Conservation (phyloP, 1,140 invertebrate genomes). For the Calliphora vicina region DNA sequence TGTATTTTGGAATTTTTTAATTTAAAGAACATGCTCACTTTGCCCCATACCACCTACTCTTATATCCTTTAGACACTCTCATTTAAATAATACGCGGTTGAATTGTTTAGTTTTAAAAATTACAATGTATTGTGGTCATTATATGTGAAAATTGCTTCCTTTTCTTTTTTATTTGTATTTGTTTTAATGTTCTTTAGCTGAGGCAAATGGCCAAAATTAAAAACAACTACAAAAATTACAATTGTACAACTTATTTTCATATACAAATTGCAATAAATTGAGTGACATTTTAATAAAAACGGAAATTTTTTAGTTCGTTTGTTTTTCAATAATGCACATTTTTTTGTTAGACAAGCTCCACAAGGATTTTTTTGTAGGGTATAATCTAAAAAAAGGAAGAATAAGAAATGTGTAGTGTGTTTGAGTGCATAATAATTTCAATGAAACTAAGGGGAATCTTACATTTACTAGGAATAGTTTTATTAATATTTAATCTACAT, state of each 20-base stretch:
- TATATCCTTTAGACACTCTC: neutral
- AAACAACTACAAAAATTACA: neutral
- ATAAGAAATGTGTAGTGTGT: neutral
- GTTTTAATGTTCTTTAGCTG: conserved; percentile 4
- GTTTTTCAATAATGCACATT: neutral
- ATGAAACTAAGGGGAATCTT: too few relatives aligned
- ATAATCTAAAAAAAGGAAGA: neutral
- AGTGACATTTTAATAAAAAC: conserved; percentile 37
- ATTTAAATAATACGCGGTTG: conserved; percentile 24
- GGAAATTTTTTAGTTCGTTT: neutral
- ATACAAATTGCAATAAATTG: conserved; percentile 22
- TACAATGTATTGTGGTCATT: neutral
- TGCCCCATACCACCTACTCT: neutral
- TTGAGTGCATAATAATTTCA: too few relatives aligned
- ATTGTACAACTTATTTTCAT: neutral
- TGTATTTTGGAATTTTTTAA: conserved; percentile 31
- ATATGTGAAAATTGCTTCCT: neutral
- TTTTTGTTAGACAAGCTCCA: neutral
- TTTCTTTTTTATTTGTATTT: neutral
- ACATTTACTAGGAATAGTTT: too few relatives aligned
- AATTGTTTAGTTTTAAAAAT: conserved; percentile 18
- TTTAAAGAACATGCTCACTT: neutral
- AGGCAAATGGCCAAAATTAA: neutral
- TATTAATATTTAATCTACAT: too few relatives aligned
- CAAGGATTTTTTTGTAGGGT: neutral